Conservation (phyloP, 2,888 invertebrate species). For the Syrista parreyssii region DNA sequence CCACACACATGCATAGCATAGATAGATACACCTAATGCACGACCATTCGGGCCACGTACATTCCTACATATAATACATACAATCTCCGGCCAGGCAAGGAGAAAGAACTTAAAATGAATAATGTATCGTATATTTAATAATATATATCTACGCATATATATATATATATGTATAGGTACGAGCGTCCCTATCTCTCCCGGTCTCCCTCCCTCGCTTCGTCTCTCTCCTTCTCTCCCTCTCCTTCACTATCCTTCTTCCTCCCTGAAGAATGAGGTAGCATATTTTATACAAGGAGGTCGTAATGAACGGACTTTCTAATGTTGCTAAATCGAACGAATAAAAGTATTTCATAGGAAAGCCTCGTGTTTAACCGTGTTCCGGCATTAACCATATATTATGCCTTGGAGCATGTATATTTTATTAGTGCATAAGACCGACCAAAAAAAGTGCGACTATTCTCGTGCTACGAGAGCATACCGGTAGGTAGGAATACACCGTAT, state of each 20-base stretch:
- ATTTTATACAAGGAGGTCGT: constrained; percentile 60
- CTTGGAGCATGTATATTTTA: not conserved
- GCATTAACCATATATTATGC: not conserved
- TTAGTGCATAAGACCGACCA: not conserved
- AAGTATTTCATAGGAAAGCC: constrained; percentile 3
- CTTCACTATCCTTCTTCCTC: not conserved
- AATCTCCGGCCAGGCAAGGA: constrained; percentile 58
- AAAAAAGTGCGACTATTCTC: not conserved
- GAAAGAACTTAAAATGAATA: constrained; percentile 66
- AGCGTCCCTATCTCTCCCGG: constrained; percentile 13
- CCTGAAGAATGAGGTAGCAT: constrained; percentile 57
- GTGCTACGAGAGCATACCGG: not conserved
- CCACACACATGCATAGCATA: not conserved
- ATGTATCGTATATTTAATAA: constrained; percentile 67
- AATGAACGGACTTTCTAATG: constrained; percentile 60
- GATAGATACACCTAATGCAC: constrained; percentile 8
- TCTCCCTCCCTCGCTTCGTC: constrained; percentile 9
- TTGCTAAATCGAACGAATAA: constrained; percentile 8
- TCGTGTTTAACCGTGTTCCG: not conserved
- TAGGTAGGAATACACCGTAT: not conserved
- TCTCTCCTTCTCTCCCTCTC: constrained; percentile 26
- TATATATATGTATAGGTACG: constrained; percentile 21
- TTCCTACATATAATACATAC: constrained; percentile 45
- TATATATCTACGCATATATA: constrained; percentile 43
- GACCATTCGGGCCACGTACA: constrained; percentile 7